Percentiles rank a stretch among this genome's conserved stretches.
Conservation (phyloP, 2,888 invertebrate species). For the Keiferia lycopersicella region DNA sequence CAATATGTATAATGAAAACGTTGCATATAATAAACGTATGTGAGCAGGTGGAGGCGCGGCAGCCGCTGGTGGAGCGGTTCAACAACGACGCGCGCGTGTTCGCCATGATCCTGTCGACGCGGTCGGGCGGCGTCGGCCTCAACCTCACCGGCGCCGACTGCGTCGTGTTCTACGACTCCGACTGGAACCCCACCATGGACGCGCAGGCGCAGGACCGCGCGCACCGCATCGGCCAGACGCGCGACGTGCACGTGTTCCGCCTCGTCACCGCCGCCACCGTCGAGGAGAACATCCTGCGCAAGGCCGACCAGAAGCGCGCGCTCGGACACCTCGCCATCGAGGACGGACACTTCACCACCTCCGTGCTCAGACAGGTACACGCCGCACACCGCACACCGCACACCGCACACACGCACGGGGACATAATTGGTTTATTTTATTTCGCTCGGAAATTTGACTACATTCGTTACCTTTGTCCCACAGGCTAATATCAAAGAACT, state of each 20-base stretch:
- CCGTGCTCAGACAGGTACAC: conserved; percentile 80
- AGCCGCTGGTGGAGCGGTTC: conserved; percentile 98
- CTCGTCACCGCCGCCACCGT: conserved; percentile 98
- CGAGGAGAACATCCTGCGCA: conserved; percentile 99
- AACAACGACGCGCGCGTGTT: conserved; percentile 97
- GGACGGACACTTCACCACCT: conserved; percentile 98
- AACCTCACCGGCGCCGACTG: conserved; percentile 99
- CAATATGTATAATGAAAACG: too few species aligned
- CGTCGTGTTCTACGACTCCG: conserved; percentile 99
- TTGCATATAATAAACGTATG: too few species aligned
- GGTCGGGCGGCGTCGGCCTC: conserved; percentile 98
- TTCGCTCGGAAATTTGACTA: too few species aligned
- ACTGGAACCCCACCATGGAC: conserved; percentile 99
- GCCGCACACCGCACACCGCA: too few species aligned
- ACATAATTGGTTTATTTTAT: too few species aligned
- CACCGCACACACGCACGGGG: too few species aligned
- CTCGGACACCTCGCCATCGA: conserved; percentile 99
- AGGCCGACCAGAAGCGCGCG: conserved; percentile 98
- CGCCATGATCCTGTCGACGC: conserved; percentile 98
- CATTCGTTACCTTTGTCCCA: not conserved
- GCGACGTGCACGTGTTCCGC: conserved; percentile 99
- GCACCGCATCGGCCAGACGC: conserved; percentile 99
- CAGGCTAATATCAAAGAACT: conserved; percentile 95
- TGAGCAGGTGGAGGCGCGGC: conserved; percentile 96
- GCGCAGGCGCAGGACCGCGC: conserved; percentile 96